Percentiles rank a stretch among this genome's conserved stretches.
Conservation (phyloP, 2,888 invertebrate genomes). For the Sarcophaga subvicina region DNA sequence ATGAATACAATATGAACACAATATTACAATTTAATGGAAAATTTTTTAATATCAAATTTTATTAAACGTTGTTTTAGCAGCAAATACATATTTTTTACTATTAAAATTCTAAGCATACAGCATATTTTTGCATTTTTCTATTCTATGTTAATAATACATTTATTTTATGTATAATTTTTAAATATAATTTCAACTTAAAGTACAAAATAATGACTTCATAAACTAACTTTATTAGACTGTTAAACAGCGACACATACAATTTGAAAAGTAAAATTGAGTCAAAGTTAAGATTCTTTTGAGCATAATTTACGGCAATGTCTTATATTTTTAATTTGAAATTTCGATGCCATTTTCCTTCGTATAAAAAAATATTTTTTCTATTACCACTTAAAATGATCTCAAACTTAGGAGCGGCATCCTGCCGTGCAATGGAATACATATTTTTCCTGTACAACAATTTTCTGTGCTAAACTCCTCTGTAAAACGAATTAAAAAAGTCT, state of each 20-base stretch:
- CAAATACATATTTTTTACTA: conserved; percentile 7
- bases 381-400: conserved; percentile 49
- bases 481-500: conserved; percentile 40
- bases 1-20: too few relatives aligned
- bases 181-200: conserved; percentile 64
- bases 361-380: conserved; percentile 44
- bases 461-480: neutral
- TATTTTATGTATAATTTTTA: conserved; percentile 58
- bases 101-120: conserved; percentile 12
- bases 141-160: conserved; percentile 18
- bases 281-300: conserved; percentile 50
- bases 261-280: conserved; percentile 39
- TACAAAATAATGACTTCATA: conserved; percentile 62
- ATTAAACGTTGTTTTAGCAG: conserved; percentile 48
- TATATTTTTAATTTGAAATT: conserved; percentile 61
- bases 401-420: conserved; percentile 59
- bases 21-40: neutral
- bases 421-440: conserved; percentile 46
- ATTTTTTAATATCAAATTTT: conserved; percentile 36
- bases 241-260: conserved; percentile 41
- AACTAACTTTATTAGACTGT: conserved; percentile 56
- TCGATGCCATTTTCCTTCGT: conserved; percentile 30
- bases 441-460: neutral
- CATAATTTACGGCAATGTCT: conserved; percentile 64
- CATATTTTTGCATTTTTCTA: conserved; percentile 28